phyloP scores from a whole-genome alignment of 2,113 vertebrate genomes.

The Dipodomys spectabilis region DNA sequence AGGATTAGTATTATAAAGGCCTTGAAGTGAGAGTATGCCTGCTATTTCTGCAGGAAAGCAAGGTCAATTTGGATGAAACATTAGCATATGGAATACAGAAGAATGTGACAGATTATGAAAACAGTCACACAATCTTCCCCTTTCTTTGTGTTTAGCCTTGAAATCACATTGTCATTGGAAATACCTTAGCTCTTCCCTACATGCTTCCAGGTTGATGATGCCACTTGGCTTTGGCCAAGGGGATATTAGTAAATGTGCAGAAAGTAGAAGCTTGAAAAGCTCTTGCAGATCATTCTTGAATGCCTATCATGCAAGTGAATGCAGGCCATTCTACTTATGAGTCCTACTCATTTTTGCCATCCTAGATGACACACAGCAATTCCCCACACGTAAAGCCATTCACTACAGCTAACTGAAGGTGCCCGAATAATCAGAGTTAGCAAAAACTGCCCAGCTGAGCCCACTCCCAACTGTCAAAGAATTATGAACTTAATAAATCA shows the following conservation, averaged over 20 bases:
- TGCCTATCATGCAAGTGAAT: too few relatives aligned
- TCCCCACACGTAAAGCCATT: neutral
- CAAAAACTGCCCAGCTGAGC: neutral
- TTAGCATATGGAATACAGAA: neutral
- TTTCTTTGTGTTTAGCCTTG: neutral
- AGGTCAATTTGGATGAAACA: neutral
- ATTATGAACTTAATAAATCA: neutral
- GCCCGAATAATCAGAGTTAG: neutral
- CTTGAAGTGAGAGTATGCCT: neutral
- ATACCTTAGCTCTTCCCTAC: neutral
- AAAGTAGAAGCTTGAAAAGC: slow-evolving; percentile 7
- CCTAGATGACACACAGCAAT: neutral
- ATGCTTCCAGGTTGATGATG: neutral
- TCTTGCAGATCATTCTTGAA: neutral
- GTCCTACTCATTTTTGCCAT: neutral
- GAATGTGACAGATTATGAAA: neutral
- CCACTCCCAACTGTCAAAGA: neutral
- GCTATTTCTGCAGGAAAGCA: neutral
- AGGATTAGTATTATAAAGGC: neutral
- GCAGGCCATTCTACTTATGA: too few relatives aligned
- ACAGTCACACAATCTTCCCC: neutral
- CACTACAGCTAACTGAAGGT: neutral
- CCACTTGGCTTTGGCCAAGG: neutral
- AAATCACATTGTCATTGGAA: neutral
- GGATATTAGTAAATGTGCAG: neutral